phyloP scores from a whole-genome alignment of 2,888 invertebrate genomes.

The Syrphus vitripennis region DNA sequence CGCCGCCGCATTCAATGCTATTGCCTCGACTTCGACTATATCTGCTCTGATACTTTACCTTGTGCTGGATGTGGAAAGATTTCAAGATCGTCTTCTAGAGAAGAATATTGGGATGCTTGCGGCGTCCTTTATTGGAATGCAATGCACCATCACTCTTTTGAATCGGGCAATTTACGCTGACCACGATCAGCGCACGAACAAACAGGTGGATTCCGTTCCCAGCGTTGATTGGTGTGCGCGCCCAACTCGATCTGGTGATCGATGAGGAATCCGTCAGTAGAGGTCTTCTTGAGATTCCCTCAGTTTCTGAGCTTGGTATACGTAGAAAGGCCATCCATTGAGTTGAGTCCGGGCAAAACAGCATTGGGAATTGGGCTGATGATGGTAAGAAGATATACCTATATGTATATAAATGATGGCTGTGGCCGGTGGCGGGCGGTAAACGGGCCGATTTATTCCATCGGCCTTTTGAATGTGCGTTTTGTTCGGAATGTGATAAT shows the following conservation, averaged over 20 bases:
- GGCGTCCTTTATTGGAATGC: slow-evolving; percentile 71
- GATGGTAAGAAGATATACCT: not conserved
- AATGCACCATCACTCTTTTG: slow-evolving; percentile 46
- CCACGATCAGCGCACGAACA: slow-evolving; percentile 68
- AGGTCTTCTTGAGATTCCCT: slow-evolving; percentile 25
- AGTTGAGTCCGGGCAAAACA: not conserved
- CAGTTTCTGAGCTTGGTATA: not conserved
- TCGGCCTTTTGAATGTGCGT: slow-evolving; percentile 57
- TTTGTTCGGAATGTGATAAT: slow-evolving; percentile 70
- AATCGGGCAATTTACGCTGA: slow-evolving; percentile 65
- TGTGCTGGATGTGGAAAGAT: not conserved
- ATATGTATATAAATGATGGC: not conserved
- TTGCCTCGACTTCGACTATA: not conserved
- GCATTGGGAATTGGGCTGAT: not conserved
- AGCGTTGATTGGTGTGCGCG: slow-evolving; percentile 57
- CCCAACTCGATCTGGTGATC: slow-evolving; percentile 59
- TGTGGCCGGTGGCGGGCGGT: slow-evolving; percentile 39
- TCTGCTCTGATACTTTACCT: not conserved
- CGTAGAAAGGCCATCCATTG: not conserved
- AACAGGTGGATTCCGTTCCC: slow-evolving; percentile 72
- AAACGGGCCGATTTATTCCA: slow-evolving; percentile 63
- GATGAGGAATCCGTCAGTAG: slow-evolving; percentile 69
- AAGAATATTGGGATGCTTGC: slow-evolving; percentile 67
- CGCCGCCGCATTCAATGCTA: slow-evolving; percentile 16
- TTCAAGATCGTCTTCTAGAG: slow-evolving; percentile 20